Percentiles rank a stretch among this genome's conserved stretches.
Conservation (phyloP, 2,888 invertebrate genomes). For the Drosophila stalkeri region DNA sequence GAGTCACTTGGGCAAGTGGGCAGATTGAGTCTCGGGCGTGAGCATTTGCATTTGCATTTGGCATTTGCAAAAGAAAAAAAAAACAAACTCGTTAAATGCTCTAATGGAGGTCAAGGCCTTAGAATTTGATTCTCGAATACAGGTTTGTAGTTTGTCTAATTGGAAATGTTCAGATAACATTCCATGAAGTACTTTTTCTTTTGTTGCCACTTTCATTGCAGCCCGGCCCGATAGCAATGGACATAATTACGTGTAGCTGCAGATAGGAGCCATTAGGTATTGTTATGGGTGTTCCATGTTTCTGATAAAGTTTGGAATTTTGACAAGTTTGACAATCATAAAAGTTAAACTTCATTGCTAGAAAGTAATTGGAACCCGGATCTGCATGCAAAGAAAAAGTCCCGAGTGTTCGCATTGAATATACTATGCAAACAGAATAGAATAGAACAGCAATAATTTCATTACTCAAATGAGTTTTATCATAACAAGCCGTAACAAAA, state of each 20-base stretch:
- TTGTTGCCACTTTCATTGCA: conserved; percentile 33
- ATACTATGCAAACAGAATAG: conserved; percentile 3
- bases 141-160: conserved; percentile 2
- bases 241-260: conserved; percentile 12
- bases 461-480: conserved; percentile 16
- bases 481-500: conserved; percentile 21
- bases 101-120: conserved; percentile 47
- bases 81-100: conserved; percentile 19
- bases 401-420: background rate
- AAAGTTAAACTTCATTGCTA: background rate
- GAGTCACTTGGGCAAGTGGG: conserved; percentile 38
- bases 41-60: conserved; percentile 57
- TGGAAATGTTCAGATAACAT: conserved; percentile 21
- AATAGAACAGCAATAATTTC: conserved; percentile 2
- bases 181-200: conserved; percentile 1
- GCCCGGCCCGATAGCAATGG: conserved; percentile 24
- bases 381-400: background rate
- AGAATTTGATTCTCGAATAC: conserved; percentile 7
- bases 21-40: conserved; percentile 13
- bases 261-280: conserved; percentile 39
- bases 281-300: conserved; percentile 27
- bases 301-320: conserved; percentile 23
- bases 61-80: conserved; percentile 17
- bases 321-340: background rate
- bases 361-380: conserved; percentile 6